A percentile compares a stretch with the other conserved stretches of the same genome.
phyloP scores from a whole-genome alignment of 2,797 vertebrate genomes.

The Rhodeus uyekii region DNA sequence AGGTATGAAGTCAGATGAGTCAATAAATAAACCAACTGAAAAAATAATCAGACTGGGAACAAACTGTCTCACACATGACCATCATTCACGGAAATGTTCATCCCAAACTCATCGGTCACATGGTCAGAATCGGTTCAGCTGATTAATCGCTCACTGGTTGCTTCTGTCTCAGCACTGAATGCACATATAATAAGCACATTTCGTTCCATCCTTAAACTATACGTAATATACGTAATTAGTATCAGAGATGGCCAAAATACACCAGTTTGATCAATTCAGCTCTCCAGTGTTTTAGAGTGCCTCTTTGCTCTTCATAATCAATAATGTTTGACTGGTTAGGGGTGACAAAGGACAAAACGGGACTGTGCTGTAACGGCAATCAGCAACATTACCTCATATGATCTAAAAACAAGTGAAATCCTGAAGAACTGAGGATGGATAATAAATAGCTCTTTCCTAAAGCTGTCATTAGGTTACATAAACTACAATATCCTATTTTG shows the following conservation, averaged over 20 bases:
- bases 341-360: background rate
- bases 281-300: background rate
- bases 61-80: conserved; percentile 35
- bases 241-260: background rate
- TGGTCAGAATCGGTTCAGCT: conserved; percentile 20
- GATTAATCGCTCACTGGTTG: conserved; percentile 9
- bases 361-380: conserved; percentile 11
- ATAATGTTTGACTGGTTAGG: conserved; percentile 15
- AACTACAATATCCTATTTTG: conserved; percentile 1
- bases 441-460: conserved; percentile 27
- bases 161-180: conserved; percentile 8
- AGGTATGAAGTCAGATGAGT: conserved; percentile 24
- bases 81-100: conserved; percentile 14
- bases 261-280: conserved; percentile 7
- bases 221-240: background rate
- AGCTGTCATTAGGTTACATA: conserved; percentile 12
- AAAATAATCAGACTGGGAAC: conserved; percentile 20
- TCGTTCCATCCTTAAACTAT: background rate
- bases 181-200: background rate
- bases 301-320: conserved; percentile 24
- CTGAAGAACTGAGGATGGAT: background rate
- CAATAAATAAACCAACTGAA: conserved; percentile 24
- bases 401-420: conserved; percentile 16
- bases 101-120: conserved; percentile 36
- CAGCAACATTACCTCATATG: conserved; percentile 12